Conservation (phyloP, 2,113 vertebrate species). For the Procavia capensis region DNA sequence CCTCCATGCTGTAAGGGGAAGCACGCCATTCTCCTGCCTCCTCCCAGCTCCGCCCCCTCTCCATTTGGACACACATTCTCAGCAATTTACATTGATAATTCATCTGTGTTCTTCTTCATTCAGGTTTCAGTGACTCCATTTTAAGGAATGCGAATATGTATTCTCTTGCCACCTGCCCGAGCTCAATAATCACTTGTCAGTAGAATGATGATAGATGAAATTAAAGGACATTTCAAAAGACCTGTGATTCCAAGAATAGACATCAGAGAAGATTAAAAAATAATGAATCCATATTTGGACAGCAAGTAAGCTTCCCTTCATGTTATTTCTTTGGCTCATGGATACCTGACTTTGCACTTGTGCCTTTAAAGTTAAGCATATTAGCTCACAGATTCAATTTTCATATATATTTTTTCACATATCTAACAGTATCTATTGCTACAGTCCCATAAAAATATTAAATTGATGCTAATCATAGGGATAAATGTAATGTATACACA, state of each 20-base stretch:
- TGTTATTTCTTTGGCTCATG: slow-evolving; percentile 57
- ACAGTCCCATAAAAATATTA: slow-evolving; percentile 68
- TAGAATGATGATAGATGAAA: slow-evolving; percentile 54
- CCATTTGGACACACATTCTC: background rate
- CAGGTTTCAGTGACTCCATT: background rate
- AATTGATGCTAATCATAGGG: slow-evolving; percentile 64
- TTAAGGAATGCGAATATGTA: background rate
- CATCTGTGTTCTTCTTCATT: slow-evolving; percentile 45
- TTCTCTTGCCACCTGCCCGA: slow-evolving; percentile 33
- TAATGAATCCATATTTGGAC: slow-evolving; percentile 62
- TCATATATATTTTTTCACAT: slow-evolving; percentile 58
- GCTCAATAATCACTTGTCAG: slow-evolving; percentile 27
- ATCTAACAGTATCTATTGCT: slow-evolving; percentile 70
- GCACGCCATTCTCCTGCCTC: slow-evolving; percentile 21
- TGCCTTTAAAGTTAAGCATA: slow-evolving; percentile 61
- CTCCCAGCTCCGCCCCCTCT: slow-evolving; percentile 35
- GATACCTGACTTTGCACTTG: slow-evolving; percentile 67
- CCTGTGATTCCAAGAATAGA: slow-evolving; percentile 53
- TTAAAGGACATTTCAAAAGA: slow-evolving; percentile 58
- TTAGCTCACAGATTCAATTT: slow-evolving; percentile 72
- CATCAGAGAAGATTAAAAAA: slow-evolving; percentile 69
- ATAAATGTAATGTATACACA: background rate
- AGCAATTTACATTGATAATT: slow-evolving; percentile 70
- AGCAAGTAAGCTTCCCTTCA: slow-evolving; percentile 60
- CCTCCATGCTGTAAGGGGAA: slow-evolving; percentile 48